Percentiles rank a stretch among this genome's conserved stretches.
Conservation (phyloP, 2,888 invertebrate genomes). For the Agrochola circellaris region DNA sequence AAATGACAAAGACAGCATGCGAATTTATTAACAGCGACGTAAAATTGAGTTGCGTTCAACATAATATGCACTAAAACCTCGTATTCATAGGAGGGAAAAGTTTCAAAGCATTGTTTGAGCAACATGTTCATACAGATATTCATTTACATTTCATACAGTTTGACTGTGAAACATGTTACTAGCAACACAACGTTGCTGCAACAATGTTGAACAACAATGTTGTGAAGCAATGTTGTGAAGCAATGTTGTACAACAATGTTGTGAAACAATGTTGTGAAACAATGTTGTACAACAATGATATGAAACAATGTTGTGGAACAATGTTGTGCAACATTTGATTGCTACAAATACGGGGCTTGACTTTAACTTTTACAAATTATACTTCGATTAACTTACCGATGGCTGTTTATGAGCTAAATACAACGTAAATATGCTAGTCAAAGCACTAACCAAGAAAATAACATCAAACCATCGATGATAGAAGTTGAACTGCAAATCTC, state of each 20-base stretch:
- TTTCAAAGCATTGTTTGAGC: background rate
- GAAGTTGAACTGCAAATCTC: slow-evolving; percentile 99
- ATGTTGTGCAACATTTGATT: background rate
- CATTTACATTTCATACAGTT: background rate
- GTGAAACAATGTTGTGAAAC: background rate
- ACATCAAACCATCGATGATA: slow-evolving; percentile 99
- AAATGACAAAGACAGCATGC: background rate
- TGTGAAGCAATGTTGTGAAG: background rate
- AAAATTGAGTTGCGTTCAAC: background rate
- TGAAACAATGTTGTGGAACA: background rate
- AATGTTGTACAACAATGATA: background rate
- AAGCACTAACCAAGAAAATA: slow-evolving; percentile 98
- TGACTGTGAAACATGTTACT: no score
- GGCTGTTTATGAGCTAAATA: slow-evolving; percentile 98
- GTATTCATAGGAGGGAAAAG: background rate
- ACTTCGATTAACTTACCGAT: slow-evolving; percentile 77
- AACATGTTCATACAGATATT: background rate
- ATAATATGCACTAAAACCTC: background rate
- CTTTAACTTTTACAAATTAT: background rate
- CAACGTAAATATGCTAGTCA: slow-evolving; percentile 98
- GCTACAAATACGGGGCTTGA: background rate
- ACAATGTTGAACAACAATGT: background rate
- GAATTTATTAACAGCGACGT: background rate
- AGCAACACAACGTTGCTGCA: background rate
- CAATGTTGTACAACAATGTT: background rate